phyloP scores from a whole-genome alignment of 1,140 invertebrate genomes.

The Pseudomyrmex sp. region DNA sequence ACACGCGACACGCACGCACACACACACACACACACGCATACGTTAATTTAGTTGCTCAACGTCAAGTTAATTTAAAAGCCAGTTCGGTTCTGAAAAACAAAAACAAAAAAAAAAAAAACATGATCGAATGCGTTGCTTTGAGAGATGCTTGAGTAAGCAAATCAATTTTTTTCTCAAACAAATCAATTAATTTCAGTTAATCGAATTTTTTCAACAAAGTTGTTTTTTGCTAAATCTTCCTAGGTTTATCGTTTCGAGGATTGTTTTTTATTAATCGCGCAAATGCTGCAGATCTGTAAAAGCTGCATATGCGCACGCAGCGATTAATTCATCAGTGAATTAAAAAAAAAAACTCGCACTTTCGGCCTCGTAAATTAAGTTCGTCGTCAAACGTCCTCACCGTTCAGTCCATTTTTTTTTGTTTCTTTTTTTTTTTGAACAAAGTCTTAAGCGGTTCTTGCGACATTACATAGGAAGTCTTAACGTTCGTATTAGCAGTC shows the following conservation, averaged over 20 bases:
- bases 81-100: constrained; percentile 20
- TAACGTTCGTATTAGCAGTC: constrained; percentile 73
- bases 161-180: no score
- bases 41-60: constrained; percentile 40
- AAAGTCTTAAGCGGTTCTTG: background rate
- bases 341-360: no score
- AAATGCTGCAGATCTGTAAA: no score
- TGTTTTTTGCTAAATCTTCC: no score
- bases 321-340: no score
- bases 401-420: background rate
- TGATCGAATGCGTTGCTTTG: background rate
- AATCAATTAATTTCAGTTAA: no score
- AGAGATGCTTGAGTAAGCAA: background rate
- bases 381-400: background rate
- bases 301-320: no score
- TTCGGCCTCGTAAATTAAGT: background rate
- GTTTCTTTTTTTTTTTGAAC: background rate
- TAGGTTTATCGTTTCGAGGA: no score
- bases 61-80: constrained; percentile 6
- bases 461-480: constrained; percentile 27
- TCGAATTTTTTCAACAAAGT: no score
- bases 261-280: no score
- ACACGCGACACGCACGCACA: background rate
- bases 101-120: background rate
- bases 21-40: background rate